Conservation (phyloP, 2,113 vertebrate genomes). For the Irena cyanogastra region DNA sequence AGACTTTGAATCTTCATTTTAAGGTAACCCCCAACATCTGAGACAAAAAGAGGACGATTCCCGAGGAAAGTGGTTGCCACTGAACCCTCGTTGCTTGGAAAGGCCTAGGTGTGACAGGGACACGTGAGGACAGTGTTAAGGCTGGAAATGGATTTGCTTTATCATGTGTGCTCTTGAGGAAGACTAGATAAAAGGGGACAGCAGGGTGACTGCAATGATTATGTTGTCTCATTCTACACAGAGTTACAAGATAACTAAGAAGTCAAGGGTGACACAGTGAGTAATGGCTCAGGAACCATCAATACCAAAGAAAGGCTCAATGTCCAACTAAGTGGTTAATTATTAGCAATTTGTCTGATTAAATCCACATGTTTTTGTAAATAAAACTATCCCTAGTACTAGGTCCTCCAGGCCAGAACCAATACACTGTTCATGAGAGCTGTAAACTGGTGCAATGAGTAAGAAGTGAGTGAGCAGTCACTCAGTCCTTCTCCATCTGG, state of each 20-base stretch:
- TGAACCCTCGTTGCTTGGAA: background rate
- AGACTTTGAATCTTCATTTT: background rate
- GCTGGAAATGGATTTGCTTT: background rate
- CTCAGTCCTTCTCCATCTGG: background rate
- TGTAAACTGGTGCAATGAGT: background rate
- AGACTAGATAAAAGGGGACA: background rate
- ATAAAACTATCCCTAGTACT: background rate
- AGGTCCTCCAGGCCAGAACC: background rate
- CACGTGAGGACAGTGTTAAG: background rate
- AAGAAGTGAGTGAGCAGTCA: background rate
- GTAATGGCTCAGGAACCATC: background rate
- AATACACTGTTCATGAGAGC: background rate
- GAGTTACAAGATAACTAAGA: background rate
- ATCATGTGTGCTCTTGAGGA: background rate
- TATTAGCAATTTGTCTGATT: constrained; percentile 44
- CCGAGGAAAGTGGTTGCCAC: background rate
- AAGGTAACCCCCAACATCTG: background rate
- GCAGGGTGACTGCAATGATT: background rate
- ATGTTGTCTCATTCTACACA: background rate
- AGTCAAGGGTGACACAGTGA: constrained; percentile 13
- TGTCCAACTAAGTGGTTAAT: constrained; percentile 52
- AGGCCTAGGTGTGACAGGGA: background rate
- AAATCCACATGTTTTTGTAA: background rate
- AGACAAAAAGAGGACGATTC: background rate
- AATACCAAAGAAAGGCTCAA: constrained; percentile 9